Evolutionary conservation across 2,888 invertebrate genomes (phyloP).

Genomic region (Tholera decimalis): DNA sequence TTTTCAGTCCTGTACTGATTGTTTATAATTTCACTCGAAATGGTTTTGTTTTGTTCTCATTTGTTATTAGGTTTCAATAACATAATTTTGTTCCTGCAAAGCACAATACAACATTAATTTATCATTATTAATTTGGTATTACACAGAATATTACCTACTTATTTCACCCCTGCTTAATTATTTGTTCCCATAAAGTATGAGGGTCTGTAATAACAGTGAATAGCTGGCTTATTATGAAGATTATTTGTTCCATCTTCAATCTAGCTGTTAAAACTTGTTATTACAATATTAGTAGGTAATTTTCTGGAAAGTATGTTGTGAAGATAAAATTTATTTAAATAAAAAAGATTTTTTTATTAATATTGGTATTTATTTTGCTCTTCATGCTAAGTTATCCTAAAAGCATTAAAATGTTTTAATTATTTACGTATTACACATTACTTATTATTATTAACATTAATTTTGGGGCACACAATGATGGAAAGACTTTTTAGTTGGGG

Average conservation of each 20-base stretch:
- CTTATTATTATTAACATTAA: slow-evolving; percentile 17
- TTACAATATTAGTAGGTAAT: slow-evolving; percentile 54
- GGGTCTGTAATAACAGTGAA: slow-evolving; percentile 62
- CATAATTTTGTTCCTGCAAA: slow-evolving; percentile 68
- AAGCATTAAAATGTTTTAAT: slow-evolving; percentile 15
- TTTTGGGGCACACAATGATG: slow-evolving; percentile 41
- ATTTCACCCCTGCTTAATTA: slow-evolving; percentile 79
- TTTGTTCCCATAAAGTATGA: slow-evolving; percentile 85
- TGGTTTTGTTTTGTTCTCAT: slow-evolving; percentile 55
- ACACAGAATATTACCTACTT: slow-evolving; percentile 69
- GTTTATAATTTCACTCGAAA: slow-evolving; percentile 80
- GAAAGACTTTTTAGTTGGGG: slow-evolving; percentile 14
- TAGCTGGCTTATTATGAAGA: slow-evolving; percentile 64
- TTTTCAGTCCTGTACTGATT: slow-evolving; percentile 86
- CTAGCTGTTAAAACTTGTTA: slow-evolving; percentile 50
- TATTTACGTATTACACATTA: slow-evolving; percentile 41
- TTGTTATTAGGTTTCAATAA: slow-evolving; percentile 64
- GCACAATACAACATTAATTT: slow-evolving; percentile 70
- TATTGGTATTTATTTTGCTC: slow-evolving; percentile 60
- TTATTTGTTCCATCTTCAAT: slow-evolving; percentile 75
- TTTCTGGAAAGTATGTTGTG: slow-evolving; percentile 64
- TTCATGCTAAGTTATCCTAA: slow-evolving; percentile 27
- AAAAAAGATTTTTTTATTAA: slow-evolving; percentile 73
- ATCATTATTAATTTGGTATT: slow-evolving; percentile 67
- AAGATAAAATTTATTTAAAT: slow-evolving; percentile 65